Percentiles rank a stretch among this genome's conserved stretches.
These are phyloP conservation scores for Colaptes auratus DNA, from an alignment of 2,113 vertebrate species.

Conservation along the genomic window DNA sequence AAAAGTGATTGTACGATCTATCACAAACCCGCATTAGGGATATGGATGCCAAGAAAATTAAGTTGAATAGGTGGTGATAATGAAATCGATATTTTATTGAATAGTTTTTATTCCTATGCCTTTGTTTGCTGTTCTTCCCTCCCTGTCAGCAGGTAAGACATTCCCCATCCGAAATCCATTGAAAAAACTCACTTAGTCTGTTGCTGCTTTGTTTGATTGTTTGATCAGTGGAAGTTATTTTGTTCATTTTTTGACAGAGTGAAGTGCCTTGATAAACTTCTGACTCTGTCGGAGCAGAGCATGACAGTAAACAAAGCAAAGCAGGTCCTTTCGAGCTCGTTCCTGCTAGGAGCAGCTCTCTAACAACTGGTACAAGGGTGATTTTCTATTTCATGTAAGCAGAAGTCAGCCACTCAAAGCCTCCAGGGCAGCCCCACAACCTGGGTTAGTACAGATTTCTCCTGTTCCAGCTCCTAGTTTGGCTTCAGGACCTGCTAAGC, in stretches of 20 bases:
- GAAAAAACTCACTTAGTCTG: not conserved
- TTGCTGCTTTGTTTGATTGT: constrained; percentile 19
- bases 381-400: constrained; percentile 39
- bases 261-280: constrained; percentile 55
- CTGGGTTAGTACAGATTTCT: constrained; percentile 5
- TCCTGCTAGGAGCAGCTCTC: constrained; percentile 31
- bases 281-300: constrained; percentile 8
- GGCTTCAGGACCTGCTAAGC: not conserved
- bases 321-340: not conserved
- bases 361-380: constrained; percentile 10
- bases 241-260: constrained; percentile 23
- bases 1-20: constrained; percentile 73
- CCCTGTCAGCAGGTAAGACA: constrained; percentile 37
- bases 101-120: constrained; percentile 65
- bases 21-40: constrained; percentile 64
- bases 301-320: constrained; percentile 47
- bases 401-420: constrained; percentile 34
- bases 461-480: not conserved
- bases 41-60: constrained; percentile 66
- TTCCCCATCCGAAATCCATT: constrained; percentile 48
- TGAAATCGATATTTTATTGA: constrained; percentile 72
- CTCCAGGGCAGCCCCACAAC: not conserved
- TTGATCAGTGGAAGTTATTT: constrained; percentile 20
- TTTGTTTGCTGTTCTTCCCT: constrained; percentile 64
- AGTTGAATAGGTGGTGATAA: constrained; percentile 66